phyloP scores from a whole-genome alignment of 2,888 invertebrate species.

The Pinctada fucata region DNA sequence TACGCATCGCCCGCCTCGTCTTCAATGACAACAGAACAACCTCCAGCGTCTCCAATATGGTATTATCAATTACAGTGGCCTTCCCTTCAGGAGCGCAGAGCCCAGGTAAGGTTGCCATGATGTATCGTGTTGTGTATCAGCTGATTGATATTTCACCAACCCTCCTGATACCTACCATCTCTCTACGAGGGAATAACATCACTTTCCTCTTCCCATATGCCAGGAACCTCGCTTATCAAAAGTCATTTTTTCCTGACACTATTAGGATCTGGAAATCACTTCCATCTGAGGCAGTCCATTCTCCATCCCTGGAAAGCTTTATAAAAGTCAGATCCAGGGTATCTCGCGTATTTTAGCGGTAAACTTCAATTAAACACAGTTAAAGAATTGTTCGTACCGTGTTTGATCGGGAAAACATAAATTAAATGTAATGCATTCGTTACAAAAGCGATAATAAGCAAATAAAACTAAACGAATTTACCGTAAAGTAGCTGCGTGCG shows the following conservation, averaged over 20 bases:
- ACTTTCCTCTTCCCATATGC: conserved; percentile 1
- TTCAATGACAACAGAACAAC: too few relatives aligned
- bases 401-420: too few relatives aligned
- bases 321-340: too few relatives aligned
- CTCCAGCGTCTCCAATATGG: too few relatives aligned
- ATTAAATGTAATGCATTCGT: too few relatives aligned
- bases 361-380: too few relatives aligned
- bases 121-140: conserved; percentile 6
- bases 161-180: not conserved
- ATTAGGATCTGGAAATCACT: conserved; percentile 13
- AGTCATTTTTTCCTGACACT: conserved; percentile 9
- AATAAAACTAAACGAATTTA: too few relatives aligned
- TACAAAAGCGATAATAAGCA: too few relatives aligned
- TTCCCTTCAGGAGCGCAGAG: too few relatives aligned
- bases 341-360: too few relatives aligned
- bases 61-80: not conserved
- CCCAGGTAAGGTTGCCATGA: conserved; percentile 6
- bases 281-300: not conserved
- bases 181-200: not conserved
- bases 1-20: not conserved
- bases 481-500: too few relatives aligned
- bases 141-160: not conserved
- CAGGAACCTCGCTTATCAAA: not conserved
- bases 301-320: not conserved
- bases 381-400: too few relatives aligned